Evolutionary conservation across 2,888 invertebrate species (phyloP).

Genomic region (Teleiodes luculella): DNA sequence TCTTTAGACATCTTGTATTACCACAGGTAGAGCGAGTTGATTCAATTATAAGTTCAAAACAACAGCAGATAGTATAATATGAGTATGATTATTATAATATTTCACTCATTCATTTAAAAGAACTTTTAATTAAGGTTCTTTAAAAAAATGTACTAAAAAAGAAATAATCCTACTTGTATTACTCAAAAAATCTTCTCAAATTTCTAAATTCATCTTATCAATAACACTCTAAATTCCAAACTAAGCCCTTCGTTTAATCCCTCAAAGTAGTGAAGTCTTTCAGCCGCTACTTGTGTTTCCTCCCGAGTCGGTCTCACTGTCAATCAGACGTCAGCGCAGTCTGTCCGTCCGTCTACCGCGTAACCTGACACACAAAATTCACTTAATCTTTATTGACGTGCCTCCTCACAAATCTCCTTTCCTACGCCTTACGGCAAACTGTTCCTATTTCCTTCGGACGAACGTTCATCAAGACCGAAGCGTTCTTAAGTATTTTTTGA

Average conservation of each 20-base stretch:
- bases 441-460: neutral
- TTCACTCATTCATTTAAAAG: no score
- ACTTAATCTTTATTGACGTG: conserved; percentile 60
- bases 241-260: neutral
- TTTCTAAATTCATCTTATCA: neutral
- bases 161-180: no score
- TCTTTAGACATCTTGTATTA: no score
- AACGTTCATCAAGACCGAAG: neutral
- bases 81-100: neutral
- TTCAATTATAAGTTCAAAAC: no score
- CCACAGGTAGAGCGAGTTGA: no score
- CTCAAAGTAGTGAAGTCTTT: neutral
- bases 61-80: neutral
- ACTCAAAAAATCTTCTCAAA: no score
- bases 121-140: no score
- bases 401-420: conserved; percentile 17
- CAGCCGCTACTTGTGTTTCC: neutral
- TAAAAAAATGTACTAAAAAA: no score
- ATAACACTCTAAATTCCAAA: neutral
- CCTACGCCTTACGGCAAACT: conserved; percentile 2
- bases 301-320: conserved; percentile 26
- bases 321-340: conserved; percentile 54
- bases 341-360: conserved; percentile 36
- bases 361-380: conserved; percentile 46
- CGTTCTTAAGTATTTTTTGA: conserved; percentile 16